Evolutionary conservation across 1,140 invertebrate genomes (phyloP).

Genomic region (Homalodisca vitripennis): DNA sequence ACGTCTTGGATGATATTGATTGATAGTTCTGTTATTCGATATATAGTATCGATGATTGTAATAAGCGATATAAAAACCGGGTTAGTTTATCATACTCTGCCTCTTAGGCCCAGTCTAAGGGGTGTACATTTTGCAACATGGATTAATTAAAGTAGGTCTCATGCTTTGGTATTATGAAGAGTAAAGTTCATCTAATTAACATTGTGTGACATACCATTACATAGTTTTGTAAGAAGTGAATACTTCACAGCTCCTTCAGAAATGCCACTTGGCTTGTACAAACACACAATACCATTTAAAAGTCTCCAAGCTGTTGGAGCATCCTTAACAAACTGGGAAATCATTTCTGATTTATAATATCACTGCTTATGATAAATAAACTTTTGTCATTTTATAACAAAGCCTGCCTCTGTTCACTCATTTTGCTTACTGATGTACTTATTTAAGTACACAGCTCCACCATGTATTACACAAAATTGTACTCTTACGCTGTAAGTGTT

Average conservation of each 20-base stretch:
- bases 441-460: too few relatives aligned
- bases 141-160: not conserved
- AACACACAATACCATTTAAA: constrained; percentile 75
- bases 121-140: not conserved
- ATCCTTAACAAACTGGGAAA: too few relatives aligned
- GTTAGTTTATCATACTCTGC: not conserved
- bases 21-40: not conserved
- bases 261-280: constrained; percentile 75
- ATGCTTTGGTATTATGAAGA: not conserved
- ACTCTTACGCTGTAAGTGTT: too few relatives aligned
- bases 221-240: constrained; percentile 61
- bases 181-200: not conserved
- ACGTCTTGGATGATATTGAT: too few relatives aligned
- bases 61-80: not conserved
- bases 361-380: too few relatives aligned
- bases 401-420: too few relatives aligned
- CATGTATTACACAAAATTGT: too few relatives aligned
- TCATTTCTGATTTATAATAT: too few relatives aligned
- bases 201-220: constrained; percentile 51
- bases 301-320: constrained; percentile 56
- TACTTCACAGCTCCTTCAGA: constrained; percentile 53
- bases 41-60: not conserved
- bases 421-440: too few relatives aligned
- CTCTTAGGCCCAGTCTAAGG: not conserved
- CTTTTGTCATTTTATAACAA: too few relatives aligned